Conservation (phyloP, 1,140 invertebrate species). For the Drosophila kohkoa region DNA sequence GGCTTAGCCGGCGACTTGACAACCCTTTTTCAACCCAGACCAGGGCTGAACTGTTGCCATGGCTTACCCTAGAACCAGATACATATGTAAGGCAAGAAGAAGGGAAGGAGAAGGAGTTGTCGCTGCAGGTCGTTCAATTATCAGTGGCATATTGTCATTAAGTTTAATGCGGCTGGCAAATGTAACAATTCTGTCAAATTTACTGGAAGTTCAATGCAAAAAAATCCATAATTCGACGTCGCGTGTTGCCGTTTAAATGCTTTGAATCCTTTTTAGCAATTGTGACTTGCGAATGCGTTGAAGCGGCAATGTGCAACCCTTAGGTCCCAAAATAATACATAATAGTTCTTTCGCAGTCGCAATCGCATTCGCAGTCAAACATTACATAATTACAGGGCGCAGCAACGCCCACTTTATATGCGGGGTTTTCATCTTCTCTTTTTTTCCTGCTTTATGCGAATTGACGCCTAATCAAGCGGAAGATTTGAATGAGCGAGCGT, state of each 20-base stretch:
- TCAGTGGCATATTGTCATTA: conserved; percentile 72
- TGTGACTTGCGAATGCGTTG: conserved; percentile 26
- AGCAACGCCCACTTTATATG: conserved; percentile 64
- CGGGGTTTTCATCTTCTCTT: too few relatives aligned
- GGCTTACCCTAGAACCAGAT: conserved; percentile 63
- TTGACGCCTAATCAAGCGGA: conserved; percentile 84
- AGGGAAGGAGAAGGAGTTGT: background rate
- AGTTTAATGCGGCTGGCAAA: conserved; percentile 70
- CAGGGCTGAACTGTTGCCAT: conserved; percentile 27
- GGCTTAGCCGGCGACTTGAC: conserved; percentile 37
- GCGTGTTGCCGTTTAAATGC: conserved; percentile 48
- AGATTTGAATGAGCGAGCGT: conserved; percentile 78
- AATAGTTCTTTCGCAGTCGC: background rate
- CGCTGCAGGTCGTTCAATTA: conserved; percentile 39
- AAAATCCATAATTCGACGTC: conserved; percentile 4
- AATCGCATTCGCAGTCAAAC: conserved; percentile 36
- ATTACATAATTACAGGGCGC: conserved; percentile 70
- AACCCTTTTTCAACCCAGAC: conserved; percentile 39
- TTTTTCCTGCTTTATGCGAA: conserved; percentile 61
- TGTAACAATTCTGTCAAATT: conserved; percentile 82
- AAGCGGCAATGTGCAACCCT: conserved; percentile 54
- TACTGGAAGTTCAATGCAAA: conserved; percentile 69
- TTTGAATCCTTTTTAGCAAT: conserved; percentile 31
- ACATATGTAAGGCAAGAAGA: conserved; percentile 46
- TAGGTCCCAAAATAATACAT: background rate